Conservation (phyloP, 1,140 invertebrate species). For the Drosophila albomicans region DNA sequence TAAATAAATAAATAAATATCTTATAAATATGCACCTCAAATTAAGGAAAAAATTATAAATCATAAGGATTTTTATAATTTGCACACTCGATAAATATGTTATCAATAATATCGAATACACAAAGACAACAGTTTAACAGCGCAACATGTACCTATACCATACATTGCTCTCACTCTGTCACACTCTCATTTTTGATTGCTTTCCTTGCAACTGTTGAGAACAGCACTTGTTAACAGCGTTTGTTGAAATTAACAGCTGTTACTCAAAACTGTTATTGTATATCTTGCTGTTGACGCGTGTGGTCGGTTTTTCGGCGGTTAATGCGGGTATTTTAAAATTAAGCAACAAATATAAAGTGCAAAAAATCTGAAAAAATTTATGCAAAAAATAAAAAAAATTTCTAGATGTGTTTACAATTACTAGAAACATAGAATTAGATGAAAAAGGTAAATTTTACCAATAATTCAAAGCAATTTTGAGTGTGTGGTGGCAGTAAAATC, state of each 20-base stretch:
- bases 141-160: constrained; percentile 29
- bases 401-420: constrained; percentile 66
- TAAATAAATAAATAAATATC: too few species aligned
- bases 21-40: too few species aligned
- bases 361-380: constrained; percentile 59
- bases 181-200: constrained; percentile 4
- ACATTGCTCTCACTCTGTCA: constrained; percentile 12
- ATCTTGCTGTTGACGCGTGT: constrained; percentile 27
- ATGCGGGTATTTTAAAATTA: constrained; percentile 80
- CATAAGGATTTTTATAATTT: neutral
- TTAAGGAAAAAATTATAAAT: too few species aligned
- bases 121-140: constrained; percentile 23
- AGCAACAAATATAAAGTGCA: constrained; percentile 68
- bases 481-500: constrained; percentile 66
- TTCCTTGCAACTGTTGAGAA: constrained; percentile 15
- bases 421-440: constrained; percentile 60
- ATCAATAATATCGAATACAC: constrained; percentile 20
- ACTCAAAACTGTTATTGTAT: constrained; percentile 10
- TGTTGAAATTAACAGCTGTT: constrained; percentile 42
- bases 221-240: constrained; percentile 34
- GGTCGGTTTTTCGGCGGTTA: constrained; percentile 72
- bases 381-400: constrained; percentile 58
- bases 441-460: constrained; percentile 68
- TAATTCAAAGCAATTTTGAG: constrained; percentile 38
- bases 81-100: constrained; percentile 2